phyloP scores from a whole-genome alignment of 2,113 vertebrate species.

The Brachypodius melanocephalos region DNA sequence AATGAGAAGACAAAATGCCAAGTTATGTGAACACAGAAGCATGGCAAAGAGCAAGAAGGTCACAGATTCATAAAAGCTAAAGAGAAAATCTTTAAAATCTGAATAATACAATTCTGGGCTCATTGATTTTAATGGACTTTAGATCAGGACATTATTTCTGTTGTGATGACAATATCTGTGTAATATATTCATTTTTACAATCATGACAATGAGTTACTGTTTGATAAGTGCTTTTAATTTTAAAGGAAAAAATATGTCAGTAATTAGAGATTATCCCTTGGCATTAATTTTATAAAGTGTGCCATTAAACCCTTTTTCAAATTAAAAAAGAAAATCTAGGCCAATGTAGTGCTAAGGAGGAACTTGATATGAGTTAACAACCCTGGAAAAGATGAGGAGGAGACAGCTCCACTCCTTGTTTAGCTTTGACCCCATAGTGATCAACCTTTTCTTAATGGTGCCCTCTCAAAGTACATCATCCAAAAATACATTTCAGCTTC shows the following conservation, averaged over 20 bases:
- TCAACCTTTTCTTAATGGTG: background rate
- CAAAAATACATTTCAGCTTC: background rate
- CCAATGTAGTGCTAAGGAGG: background rate
- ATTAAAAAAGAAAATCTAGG: background rate
- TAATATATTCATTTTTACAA: background rate
- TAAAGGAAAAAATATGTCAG: constrained; percentile 1
- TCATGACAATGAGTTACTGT: constrained; percentile 8
- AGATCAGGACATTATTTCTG: constrained; percentile 12
- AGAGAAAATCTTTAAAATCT: background rate
- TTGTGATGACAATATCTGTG: background rate
- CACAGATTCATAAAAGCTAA: background rate
- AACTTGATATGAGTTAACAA: background rate
- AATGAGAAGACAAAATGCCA: background rate
- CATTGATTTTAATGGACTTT: constrained; percentile 9
- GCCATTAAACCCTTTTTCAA: background rate
- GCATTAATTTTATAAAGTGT: constrained; percentile 29
- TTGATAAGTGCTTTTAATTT: constrained; percentile 38
- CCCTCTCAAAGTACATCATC: background rate
- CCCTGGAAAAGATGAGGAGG: background rate
- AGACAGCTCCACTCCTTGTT: background rate
- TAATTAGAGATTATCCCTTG: constrained; percentile 32
- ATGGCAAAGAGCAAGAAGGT: background rate
- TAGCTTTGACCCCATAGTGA: background rate
- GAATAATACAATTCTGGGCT: background rate
- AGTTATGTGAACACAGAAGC: background rate